phyloP scores from a whole-genome alignment of 1,140 invertebrate genomes.

The Drosophila chauvacae region DNA sequence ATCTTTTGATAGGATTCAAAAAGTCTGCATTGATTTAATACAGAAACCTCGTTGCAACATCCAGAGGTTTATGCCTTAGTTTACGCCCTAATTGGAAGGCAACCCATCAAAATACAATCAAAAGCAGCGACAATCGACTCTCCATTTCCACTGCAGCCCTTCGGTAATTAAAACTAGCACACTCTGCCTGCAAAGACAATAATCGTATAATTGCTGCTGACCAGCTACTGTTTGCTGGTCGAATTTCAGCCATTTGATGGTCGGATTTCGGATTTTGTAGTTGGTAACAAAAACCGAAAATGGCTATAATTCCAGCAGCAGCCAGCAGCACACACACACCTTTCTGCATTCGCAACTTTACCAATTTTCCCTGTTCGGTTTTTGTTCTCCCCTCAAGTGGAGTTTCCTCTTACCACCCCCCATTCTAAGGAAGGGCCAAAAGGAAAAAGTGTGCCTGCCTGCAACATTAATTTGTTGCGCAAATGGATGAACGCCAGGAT shows the following conservation, averaged over 20 bases:
- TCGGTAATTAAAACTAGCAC: slow-evolving; percentile 55
- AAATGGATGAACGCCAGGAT: slow-evolving; percentile 5
- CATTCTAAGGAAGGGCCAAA: slow-evolving; percentile 23
- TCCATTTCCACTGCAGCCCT: slow-evolving; percentile 8
- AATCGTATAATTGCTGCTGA: slow-evolving; percentile 39
- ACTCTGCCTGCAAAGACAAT: slow-evolving; percentile 33
- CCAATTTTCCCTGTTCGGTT: slow-evolving; percentile 3
- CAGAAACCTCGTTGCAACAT: too few relatives aligned
- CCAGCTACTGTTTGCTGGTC: slow-evolving; percentile 29
- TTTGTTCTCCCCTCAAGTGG: slow-evolving; percentile 17
- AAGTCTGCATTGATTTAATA: not conserved
- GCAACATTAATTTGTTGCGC: slow-evolving; percentile 73
- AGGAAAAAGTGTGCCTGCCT: slow-evolving; percentile 41
- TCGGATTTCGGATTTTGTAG: slow-evolving; percentile 13
- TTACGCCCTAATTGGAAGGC: slow-evolving; percentile 3
- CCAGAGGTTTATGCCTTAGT: not conserved
- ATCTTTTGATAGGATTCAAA: not conserved
- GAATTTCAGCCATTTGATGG: slow-evolving; percentile 27
- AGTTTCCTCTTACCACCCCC: slow-evolving; percentile 8
- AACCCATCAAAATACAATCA: slow-evolving; percentile 5
- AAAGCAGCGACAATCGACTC: not conserved
- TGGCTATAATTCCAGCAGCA: slow-evolving; percentile 5
- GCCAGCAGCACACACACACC: not conserved
- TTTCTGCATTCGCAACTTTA: slow-evolving; percentile 18
- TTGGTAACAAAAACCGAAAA: slow-evolving; percentile 8